Percentiles rank a stretch among this genome's conserved stretches.
These are phyloP conservation scores for Albula glossodonta DNA, from an alignment of 2,113 vertebrate genomes.

Conservation along the genomic window DNA sequence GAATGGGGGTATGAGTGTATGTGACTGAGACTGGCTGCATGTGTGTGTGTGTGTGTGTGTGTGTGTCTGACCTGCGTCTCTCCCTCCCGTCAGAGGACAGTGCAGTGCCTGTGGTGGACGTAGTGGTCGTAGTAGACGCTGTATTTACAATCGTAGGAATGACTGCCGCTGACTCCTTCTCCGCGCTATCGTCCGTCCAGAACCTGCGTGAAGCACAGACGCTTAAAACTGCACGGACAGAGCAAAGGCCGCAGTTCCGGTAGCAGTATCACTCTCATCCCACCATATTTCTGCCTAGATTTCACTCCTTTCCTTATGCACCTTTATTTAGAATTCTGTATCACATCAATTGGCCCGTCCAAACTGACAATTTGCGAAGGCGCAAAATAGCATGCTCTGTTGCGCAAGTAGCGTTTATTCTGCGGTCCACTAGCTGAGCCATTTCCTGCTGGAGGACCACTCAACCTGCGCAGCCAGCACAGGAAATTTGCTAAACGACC, in stretches of 20 bases:
- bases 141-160: slow-evolving; percentile 93
- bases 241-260: no score
- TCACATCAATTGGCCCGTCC: no score
- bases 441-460: no score
- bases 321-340: no score
- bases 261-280: neutral
- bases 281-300: no score
- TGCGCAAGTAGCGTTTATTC: no score
- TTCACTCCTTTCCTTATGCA: no score
- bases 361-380: no score
- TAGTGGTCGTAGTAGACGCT: slow-evolving; percentile 81
- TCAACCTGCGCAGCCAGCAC: no score
- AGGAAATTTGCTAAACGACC: no score
- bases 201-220: slow-evolving; percentile 78
- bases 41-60: neutral
- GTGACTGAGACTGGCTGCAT: neutral
- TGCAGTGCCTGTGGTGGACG: slow-evolving; percentile 83
- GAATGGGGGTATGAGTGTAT: neutral
- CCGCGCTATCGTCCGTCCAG: slow-evolving; percentile 94
- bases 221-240: neutral
- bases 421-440: no score
- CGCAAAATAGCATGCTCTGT: no score
- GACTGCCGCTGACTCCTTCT: slow-evolving; percentile 88
- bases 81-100: slow-evolving; percentile 89
- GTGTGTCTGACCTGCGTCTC: slow-evolving; percentile 85